Percentiles rank a stretch among this genome's conserved stretches.
These are phyloP conservation scores for Sycophila sp. DNA, from an alignment of 1,140 invertebrate genomes.

Conservation along the genomic window DNA sequence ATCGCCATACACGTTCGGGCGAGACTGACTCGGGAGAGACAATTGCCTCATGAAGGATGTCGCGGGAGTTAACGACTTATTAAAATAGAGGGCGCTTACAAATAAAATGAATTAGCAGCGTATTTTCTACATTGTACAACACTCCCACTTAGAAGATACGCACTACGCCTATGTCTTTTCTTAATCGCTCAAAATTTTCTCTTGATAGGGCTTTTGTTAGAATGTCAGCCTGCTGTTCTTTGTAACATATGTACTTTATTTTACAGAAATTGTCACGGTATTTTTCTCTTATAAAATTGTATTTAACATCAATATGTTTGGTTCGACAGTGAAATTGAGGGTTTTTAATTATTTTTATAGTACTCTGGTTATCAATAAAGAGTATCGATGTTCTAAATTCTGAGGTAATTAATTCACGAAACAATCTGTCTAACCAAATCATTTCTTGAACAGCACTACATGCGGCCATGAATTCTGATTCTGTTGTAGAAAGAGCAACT, in stretches of 20 bases:
- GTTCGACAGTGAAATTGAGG: background rate
- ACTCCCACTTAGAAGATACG: constrained; percentile 1
- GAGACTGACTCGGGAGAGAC: too few species aligned
- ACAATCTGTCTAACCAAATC: constrained; percentile 10
- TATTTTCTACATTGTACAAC: too few species aligned
- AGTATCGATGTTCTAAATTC: background rate
- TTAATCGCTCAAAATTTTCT: background rate
- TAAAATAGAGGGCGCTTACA: too few species aligned
- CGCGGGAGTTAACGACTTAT: too few species aligned
- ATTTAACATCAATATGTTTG: background rate
- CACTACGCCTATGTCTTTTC: background rate
- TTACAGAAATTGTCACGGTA: background rate
- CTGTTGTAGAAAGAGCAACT: constrained; percentile 26
- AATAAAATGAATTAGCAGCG: too few species aligned
- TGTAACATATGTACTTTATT: background rate
- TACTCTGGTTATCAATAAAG: constrained; percentile 8
- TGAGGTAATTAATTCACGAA: background rate
- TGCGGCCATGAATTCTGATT: constrained; percentile 4
- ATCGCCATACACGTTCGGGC: too few species aligned
- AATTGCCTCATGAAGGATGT: too few species aligned
- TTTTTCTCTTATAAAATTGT: background rate
- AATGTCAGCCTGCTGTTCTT: background rate
- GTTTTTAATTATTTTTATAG: background rate
- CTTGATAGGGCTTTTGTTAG: background rate
- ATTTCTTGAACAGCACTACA: constrained; percentile 19